Base-by-base conservation (phyloP, 2,113 vertebrate genomes). In the Balaenoptera acutorostrata region DNA sequence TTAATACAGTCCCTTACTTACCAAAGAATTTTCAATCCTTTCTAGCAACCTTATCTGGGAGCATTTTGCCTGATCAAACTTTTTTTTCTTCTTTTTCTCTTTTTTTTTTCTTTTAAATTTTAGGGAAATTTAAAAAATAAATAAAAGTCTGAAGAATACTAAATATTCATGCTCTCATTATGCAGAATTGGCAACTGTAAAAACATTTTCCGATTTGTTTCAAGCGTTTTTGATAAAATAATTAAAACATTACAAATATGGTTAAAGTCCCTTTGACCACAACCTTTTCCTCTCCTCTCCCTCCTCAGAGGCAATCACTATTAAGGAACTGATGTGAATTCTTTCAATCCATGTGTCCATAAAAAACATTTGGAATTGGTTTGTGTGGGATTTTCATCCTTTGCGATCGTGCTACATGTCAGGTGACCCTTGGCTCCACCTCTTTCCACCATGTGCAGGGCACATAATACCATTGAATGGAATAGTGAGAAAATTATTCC, bases 211-310 rank as follows among this genome's bases (percentile, higher is more conserved):
- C 61, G 52, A 57, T 90, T 89, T 83, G 57, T 78, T 83, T 75
- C 21, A n/a, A 93, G 71, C 6, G 2, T 23, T 92, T 95, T 90
- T 63, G 66, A 88, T 92, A 94, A 92, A 80, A 92, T 74, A 88
- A 86, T 81, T 75, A 82, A 89, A 72, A 66, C n/a, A 41, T 78
- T 36, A 52, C 15, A 6, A 97, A 46, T 55, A 52, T 55, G n/a
- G 23, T 66, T 61, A 21, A 61, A 88, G 17, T 77, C 17, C 8
- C 0, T 88, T 96, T 74, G 57, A 49, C 74, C 39, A 41, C 44
- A 84, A 63, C 8, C 5, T 18, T 69, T 85, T 80, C 49, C 81
- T 84, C 27, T 88, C 23, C 71, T 90, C 3, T 84, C 71, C 12
- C 17, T 71, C 39, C 27, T 61, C 33, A 25, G 57, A 72, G 57